A percentile compares a stretch with the other conserved stretches of the same genome.
Conservation (phyloP, 2,113 vertebrate genomes). For the Leiothrix lutea region DNA sequence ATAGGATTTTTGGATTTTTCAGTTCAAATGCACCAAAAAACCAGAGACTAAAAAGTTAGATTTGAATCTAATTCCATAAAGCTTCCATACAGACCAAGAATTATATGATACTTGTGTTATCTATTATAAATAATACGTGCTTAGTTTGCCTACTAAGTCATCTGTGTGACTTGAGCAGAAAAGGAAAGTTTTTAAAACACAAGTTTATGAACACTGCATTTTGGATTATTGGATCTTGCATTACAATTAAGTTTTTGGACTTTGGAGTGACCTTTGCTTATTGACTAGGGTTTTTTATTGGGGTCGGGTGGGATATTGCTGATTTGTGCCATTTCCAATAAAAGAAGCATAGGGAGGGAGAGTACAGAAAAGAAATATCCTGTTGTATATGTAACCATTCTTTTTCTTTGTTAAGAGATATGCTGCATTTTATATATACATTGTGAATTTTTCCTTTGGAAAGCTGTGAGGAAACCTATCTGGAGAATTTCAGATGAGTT, state of each 20-base stretch:
- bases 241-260: neutral
- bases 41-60: neutral
- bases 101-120: neutral
- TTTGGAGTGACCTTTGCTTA: neutral
- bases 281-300: neutral
- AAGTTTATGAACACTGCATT: neutral
- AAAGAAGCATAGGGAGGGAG: neutral
- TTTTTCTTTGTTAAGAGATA: constrained; percentile 15
- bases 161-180: neutral
- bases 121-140: neutral
- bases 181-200: neutral
- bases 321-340: neutral
- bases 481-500: constrained; percentile 7
- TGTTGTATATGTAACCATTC: neutral
- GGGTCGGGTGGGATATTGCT: neutral
- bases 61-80: neutral
- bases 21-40: neutral
- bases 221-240: neutral
- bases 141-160: neutral
- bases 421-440: constrained; percentile 58
- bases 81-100: neutral
- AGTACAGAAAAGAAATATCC: neutral
- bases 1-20: neutral
- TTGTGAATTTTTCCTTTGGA: neutral
- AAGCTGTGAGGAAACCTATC: neutral